Evolutionary conservation across 2,797 vertebrate genomes (phyloP), one percentile per base, ranked within the genome.

Genomic region (Sylvia borin): DNA sequence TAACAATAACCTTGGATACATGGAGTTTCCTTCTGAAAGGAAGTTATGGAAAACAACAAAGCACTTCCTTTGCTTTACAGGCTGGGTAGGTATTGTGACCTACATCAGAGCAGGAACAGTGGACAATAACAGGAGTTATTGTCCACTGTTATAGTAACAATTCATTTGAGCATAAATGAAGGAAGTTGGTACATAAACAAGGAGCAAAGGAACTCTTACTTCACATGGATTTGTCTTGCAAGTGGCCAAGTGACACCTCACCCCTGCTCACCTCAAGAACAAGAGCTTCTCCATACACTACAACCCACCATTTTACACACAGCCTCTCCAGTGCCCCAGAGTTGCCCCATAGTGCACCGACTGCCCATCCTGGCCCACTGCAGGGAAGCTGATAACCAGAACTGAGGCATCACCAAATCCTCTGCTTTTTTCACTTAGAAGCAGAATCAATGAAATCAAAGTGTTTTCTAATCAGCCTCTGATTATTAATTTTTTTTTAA

Each of bases 221-320:
- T 79, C 34, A 31, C 11, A 5, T 7, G 6, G n/a, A 42, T 71
- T 91, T 64, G 26, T 60, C 50, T 60, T 65, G 19, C 11, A 29
- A 43, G 31, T 34, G 40, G 42, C 25, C 17, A 29, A 48, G 38
- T 45, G 67, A 40, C 27, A 22, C 9, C 25, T 75, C 29, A 47
- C 26, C 47, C 11, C 4, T 62, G 5, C 8, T 54, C 47, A 43
- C 19, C 27, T 89, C 58, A n/a, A 57, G 54, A 84, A 4, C 42
- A 40, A 67, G 10, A 68, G 40, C 8, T 68, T 61, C 45, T 51
- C 68, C 25, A 1, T 13, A 7, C 9, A 26, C 51, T 54, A 2
- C 7, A 1, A 15, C 20, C 42, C 36, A 32, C 5, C 1, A 0
- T 19, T 34, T 16, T 16, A 17, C 14, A 47, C 11, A 4, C 7